phyloP scores from a whole-genome alignment of 1,140 invertebrate species.

The Trichoplusia ni region DNA sequence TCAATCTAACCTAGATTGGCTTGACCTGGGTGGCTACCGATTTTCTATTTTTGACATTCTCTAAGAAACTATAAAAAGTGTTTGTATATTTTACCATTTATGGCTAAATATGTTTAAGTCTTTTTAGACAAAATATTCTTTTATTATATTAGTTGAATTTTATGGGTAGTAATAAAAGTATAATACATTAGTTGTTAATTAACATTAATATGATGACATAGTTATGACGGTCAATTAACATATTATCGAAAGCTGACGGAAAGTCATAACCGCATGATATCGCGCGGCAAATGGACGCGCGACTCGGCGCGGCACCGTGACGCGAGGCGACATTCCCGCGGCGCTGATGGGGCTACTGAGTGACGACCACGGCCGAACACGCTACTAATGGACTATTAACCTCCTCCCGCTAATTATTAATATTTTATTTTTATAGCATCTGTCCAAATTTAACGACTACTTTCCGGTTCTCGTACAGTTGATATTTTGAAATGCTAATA shows the following conservation, averaged over 20 bases:
- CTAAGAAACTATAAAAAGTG: no score
- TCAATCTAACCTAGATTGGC: no score
- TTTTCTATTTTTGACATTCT: no score
- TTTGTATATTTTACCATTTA: no score
- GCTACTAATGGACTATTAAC: conserved; percentile 63
- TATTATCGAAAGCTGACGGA: neutral
- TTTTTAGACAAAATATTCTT: no score
- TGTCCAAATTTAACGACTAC: conserved; percentile 61
- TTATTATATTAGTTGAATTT: no score
- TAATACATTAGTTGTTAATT: no score
- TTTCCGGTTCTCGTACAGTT: conserved; percentile 60
- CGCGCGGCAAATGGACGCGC: neutral
- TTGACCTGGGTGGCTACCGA: no score
- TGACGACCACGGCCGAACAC: conserved; percentile 32
- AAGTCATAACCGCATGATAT: conserved; percentile 11
- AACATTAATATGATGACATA: no score
- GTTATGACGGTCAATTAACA: neutral
- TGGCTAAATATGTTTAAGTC: no score
- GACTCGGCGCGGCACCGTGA: no score
- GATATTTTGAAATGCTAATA: conserved; percentile 60
- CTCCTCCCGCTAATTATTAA: conserved; percentile 63
- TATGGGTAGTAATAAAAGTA: no score
- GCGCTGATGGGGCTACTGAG: conserved; percentile 12
- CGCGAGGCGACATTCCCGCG: neutral
- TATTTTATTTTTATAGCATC: conserved; percentile 68